A percentile compares a stretch with the other conserved stretches of the same genome.
Conservation (phyloP, 2,113 vertebrate species). For the Leptosomus discolor region DNA sequence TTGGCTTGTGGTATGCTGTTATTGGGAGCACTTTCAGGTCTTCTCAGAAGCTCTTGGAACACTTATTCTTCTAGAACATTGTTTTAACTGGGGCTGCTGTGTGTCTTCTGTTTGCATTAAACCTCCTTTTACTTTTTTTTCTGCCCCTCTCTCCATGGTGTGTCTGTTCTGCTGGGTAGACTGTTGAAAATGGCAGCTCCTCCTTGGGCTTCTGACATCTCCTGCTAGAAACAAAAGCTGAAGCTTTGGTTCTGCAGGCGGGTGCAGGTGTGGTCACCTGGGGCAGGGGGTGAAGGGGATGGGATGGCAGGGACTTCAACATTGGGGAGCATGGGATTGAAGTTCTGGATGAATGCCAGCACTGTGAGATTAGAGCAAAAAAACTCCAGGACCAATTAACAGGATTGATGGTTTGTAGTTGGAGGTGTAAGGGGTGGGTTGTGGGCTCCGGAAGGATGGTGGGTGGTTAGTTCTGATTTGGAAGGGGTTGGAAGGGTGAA, state of each 20-base stretch:
- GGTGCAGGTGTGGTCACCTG: not conserved
- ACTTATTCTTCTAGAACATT: not conserved
- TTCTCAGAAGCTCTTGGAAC: not conserved
- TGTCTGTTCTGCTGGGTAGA: not conserved
- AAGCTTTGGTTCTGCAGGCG: not conserved
- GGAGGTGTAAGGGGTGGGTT: not conserved
- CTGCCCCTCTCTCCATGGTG: fast-evolving
- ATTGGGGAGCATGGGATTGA: not conserved
- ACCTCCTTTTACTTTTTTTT: not conserved
- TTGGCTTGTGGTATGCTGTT: not conserved
- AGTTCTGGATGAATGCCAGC: not conserved
- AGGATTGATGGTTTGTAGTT: not conserved
- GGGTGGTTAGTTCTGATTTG: not conserved
- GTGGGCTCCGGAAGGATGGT: not conserved
- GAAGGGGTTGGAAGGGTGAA: not conserved
- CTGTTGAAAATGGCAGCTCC: not conserved
- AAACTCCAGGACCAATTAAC: not conserved
- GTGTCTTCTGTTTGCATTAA: not conserved
- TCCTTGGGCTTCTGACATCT: not conserved
- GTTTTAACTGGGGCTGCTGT: not conserved
- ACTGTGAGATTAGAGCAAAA: not conserved
- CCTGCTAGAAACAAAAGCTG: not conserved
- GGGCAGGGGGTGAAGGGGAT: not conserved
- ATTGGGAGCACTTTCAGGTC: not conserved
- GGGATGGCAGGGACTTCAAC: not conserved